phyloP scores from a whole-genome alignment of 2,888 invertebrate species.

The Torymus aiolomorphi region DNA sequence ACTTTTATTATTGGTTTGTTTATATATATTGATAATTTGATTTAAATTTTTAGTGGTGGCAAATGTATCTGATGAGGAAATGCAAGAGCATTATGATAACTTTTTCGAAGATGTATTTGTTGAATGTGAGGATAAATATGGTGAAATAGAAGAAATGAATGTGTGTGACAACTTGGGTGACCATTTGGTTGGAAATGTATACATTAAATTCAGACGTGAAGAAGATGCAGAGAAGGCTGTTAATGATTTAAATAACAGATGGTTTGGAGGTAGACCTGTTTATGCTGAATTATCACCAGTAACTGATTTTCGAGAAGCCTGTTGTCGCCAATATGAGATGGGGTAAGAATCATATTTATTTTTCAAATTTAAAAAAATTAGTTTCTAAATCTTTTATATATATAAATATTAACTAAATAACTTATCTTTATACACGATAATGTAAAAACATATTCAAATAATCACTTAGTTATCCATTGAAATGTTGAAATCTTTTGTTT shows the following conservation, averaged over 20 bases:
- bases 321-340: constrained; percentile 99
- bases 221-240: constrained; percentile 99
- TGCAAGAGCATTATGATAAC: constrained; percentile 99
- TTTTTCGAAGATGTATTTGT: constrained; percentile 99
- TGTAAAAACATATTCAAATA: too few relatives aligned
- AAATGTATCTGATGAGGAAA: constrained; percentile 97
- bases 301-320: constrained; percentile 99
- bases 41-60: constrained; percentile 83
- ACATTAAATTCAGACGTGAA: constrained; percentile 98
- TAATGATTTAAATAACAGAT: constrained; percentile 97
- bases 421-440: too few relatives aligned
- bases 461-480: too few relatives aligned
- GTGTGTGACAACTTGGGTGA: constrained; percentile 99
- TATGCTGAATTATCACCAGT: constrained; percentile 99
- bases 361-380: too few relatives aligned
- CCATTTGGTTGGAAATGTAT: constrained; percentile 99
- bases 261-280: constrained; percentile 99
- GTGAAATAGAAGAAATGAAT: constrained; percentile 99
- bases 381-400: too few relatives aligned
- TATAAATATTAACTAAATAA: too few relatives aligned
- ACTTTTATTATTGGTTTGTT: constrained; percentile 44
- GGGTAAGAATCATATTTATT: constrained; percentile 78
- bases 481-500: too few relatives aligned
- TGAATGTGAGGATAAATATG: constrained; percentile 99
- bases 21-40: not conserved